Conservation (phyloP, 2,888 invertebrate genomes). For the Eupithecia inturbata region DNA sequence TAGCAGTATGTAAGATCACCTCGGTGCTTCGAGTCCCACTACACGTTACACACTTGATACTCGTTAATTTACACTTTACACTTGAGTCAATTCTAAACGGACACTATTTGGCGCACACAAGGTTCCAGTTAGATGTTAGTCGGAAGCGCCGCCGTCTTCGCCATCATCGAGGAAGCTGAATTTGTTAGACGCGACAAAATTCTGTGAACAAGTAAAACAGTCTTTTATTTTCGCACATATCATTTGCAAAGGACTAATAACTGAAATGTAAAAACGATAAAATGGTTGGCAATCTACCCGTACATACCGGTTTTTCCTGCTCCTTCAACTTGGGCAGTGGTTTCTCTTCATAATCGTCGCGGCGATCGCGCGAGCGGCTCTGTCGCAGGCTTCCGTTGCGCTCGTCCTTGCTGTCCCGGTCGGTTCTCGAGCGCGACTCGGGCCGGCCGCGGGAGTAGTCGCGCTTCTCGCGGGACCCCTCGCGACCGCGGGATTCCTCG, state of each 20-base stretch:
- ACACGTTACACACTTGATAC: constrained; percentile 72
- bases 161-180: constrained; percentile 89
- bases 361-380: constrained; percentile 66
- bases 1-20: constrained; percentile 73
- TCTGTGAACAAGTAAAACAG: constrained; percentile 75
- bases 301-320: constrained; percentile 88
- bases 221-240: constrained; percentile 8
- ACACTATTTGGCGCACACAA: constrained; percentile 61
- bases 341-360: constrained; percentile 57
- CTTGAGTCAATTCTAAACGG: constrained; percentile 71
- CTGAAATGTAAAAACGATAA: neutral
- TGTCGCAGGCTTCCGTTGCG: constrained; percentile 64
- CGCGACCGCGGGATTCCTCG: constrained; percentile 41
- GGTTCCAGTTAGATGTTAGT: constrained; percentile 60
- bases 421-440: constrained; percentile 33
- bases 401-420: constrained; percentile 44
- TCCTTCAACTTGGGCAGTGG: constrained; percentile 89
- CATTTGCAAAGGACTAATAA: neutral
- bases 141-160: constrained; percentile 80
- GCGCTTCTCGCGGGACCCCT: constrained; percentile 39
- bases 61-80: constrained; percentile 81
- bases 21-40: constrained; percentile 64
- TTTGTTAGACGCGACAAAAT: constrained; percentile 90
- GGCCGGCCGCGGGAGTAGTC: constrained; percentile 43
- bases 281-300: neutral